These are phyloP conservation scores for Montipora efflorescens DNA, from an alignment of 64 coral and sea anemone genomes.

Conservation along the genomic window DNA sequence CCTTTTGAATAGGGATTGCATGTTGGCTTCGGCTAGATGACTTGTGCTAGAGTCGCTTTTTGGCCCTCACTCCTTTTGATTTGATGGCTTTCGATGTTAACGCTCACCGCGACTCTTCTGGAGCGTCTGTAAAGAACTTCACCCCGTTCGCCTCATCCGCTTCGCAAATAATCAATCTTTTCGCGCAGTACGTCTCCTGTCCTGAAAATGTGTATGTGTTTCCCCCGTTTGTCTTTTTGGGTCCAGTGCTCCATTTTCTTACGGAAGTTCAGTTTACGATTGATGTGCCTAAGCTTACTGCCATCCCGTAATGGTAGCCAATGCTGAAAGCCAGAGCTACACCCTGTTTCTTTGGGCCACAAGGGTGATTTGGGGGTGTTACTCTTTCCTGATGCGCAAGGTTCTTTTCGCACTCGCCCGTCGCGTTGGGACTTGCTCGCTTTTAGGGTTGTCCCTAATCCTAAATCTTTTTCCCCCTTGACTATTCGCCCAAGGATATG, in stretches of 20 bases:
- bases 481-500: neutral
- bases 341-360: neutral
- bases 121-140: neutral
- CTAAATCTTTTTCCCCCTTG: neutral
- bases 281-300: neutral
- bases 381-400: neutral
- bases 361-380: neutral
- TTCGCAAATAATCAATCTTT: neutral
- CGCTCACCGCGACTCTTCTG: too few relatives aligned
- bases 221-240: constrained; percentile 4
- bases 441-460: neutral
- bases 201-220: constrained; percentile 8
- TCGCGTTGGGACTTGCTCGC: neutral
- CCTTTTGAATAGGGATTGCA: too few relatives aligned
- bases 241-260: constrained; percentile 24
- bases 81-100: too few relatives aligned
- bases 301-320: constrained; percentile 10
- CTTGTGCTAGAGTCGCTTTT: too few relatives aligned
- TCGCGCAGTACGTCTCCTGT: neutral
- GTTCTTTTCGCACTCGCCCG: neutral
- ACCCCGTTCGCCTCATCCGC: neutral
- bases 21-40: too few relatives aligned
- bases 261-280: neutral
- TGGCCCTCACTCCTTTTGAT: too few relatives aligned
- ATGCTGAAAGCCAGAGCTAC: neutral